Conservation (phyloP, 2,888 invertebrate genomes). For the Anodontia alba region DNA sequence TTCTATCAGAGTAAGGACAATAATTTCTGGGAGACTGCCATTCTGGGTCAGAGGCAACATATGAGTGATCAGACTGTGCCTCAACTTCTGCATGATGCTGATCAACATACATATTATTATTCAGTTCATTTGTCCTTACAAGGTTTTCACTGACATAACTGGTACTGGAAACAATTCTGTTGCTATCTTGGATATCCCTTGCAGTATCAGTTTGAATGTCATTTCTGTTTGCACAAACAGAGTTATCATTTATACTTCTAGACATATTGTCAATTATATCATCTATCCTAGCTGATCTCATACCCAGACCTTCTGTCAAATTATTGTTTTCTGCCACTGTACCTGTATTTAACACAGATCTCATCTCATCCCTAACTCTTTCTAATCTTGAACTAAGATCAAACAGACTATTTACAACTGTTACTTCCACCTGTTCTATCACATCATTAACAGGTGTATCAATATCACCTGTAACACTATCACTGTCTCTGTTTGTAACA, state of each 20-base stretch:
- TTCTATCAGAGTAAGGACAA: background rate
- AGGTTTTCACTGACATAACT: background rate
- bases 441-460: slow-evolving; percentile 40
- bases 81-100: background rate
- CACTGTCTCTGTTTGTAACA: background rate
- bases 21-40: background rate
- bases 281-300: slow-evolving; percentile 47
- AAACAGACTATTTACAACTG: slow-evolving; percentile 54
- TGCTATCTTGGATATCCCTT: background rate
- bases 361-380: slow-evolving; percentile 53
- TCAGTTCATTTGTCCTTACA: background rate
- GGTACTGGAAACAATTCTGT: background rate
- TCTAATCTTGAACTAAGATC: slow-evolving; percentile 53
- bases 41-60: background rate
- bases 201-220: background rate
- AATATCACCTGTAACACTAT: slow-evolving; percentile 16
- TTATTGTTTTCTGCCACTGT: slow-evolving; percentile 41
- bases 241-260: background rate
- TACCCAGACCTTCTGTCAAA: slow-evolving; percentile 44
- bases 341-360: slow-evolving; percentile 51
- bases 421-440: slow-evolving; percentile 55
- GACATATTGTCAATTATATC: slow-evolving; percentile 29
- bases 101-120: background rate
- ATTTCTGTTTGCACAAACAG: background rate
- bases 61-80: background rate